Evolutionary conservation across 2,113 vertebrate species (phyloP).

Genomic region (Phaetusa simplex): DNA sequence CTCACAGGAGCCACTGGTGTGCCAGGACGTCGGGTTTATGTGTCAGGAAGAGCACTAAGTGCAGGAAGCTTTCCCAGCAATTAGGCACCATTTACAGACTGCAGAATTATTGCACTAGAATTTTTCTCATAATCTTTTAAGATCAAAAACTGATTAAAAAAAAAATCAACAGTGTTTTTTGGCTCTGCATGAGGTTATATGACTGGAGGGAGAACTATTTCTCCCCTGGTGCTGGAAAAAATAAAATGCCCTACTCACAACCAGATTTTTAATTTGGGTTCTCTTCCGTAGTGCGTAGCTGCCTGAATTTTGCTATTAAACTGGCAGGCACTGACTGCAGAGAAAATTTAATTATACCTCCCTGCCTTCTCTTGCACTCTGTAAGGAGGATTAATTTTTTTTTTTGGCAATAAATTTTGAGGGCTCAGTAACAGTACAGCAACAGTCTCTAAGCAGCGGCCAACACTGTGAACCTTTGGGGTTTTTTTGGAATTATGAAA

Average conservation of each 20-base stretch:
- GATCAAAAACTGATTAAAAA: background rate
- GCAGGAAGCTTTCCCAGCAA: background rate
- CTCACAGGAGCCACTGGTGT: background rate
- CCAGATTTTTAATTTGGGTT: background rate
- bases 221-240: background rate
- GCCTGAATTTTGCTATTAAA: background rate
- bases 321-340: background rate
- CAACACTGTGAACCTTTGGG: background rate
- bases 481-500: background rate
- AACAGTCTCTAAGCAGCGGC: background rate
- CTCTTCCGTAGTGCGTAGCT: background rate
- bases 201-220: background rate
- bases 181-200: background rate
- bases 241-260: background rate
- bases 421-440: background rate
- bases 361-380: background rate
- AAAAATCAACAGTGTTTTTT: background rate
- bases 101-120: background rate
- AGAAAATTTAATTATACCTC: background rate
- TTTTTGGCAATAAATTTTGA: background rate
- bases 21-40: background rate
- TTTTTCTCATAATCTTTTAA: background rate
- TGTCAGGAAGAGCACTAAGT: background rate
- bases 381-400: background rate
- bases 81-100: background rate